These are phyloP conservation scores for Pipistrellus pygmaeus DNA, from an alignment of 2,797 vertebrate genomes.

Conservation along the genomic window DNA sequence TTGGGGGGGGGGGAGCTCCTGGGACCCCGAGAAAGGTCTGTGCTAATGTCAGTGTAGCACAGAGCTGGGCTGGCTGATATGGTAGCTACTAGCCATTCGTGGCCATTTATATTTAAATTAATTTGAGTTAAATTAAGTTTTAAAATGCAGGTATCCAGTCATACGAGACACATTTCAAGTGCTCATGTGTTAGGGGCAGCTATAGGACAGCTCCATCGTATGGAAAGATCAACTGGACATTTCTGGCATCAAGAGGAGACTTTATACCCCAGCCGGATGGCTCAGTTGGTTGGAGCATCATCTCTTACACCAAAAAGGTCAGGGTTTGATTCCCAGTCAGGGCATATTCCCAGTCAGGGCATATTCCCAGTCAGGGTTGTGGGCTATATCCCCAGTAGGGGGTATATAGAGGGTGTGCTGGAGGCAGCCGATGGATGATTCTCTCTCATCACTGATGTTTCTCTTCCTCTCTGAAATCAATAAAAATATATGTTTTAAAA, in stretches of 20 bases:
- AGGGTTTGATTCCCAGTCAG: background rate
- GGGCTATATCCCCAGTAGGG: too few relatives aligned
- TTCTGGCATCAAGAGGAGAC: background rate
- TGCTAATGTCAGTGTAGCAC: background rate
- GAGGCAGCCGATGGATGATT: too few relatives aligned
- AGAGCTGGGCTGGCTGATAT: background rate
- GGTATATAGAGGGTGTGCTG: too few relatives aligned
- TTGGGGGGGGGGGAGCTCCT: background rate
- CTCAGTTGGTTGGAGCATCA: background rate
- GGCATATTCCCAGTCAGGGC: too few relatives aligned
- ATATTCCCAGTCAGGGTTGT: too few relatives aligned
- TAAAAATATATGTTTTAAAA: too few relatives aligned
- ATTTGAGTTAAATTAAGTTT: background rate
- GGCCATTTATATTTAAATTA: background rate
- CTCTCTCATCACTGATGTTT: too few relatives aligned
- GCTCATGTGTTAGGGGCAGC: background rate
- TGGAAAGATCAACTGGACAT: rapidly evolving
- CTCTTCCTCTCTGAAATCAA: too few relatives aligned
- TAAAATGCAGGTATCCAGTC: background rate
- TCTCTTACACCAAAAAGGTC: background rate
- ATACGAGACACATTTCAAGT: background rate
- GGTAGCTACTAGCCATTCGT: background rate
- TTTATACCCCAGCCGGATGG: background rate
- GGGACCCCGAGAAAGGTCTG: background rate
- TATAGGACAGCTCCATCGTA: background rate